phyloP scores from a whole-genome alignment of 1,140 invertebrate genomes.

The Drosophila yakuba region DNA sequence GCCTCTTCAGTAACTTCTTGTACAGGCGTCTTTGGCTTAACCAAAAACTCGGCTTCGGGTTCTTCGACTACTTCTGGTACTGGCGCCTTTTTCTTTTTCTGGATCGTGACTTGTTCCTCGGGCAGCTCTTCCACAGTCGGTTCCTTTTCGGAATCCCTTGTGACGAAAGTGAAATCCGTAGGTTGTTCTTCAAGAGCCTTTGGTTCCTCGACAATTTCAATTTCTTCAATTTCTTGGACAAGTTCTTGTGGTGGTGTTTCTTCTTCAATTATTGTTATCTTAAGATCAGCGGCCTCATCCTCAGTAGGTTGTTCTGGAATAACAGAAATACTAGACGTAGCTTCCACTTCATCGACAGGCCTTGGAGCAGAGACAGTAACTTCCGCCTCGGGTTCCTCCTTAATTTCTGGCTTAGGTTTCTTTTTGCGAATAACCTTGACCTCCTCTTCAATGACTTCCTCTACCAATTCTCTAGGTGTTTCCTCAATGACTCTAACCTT shows the following conservation, averaged over 20 bases:
- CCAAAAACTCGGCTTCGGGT: conserved; percentile 72
- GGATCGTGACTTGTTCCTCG: conserved; percentile 69
- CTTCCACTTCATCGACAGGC: conserved; percentile 67
- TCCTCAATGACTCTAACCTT: conserved; percentile 74
- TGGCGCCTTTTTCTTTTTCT: conserved; percentile 58
- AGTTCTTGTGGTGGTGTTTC: conserved; percentile 58
- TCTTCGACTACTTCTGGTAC: conserved; percentile 64
- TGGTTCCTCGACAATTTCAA: conserved; percentile 52
- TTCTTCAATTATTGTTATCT: conserved; percentile 70
- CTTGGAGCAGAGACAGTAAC: conserved; percentile 53
- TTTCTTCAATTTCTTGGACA: conserved; percentile 71
- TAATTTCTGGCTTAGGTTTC: conserved; percentile 63
- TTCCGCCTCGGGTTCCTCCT: conserved; percentile 65
- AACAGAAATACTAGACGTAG: conserved; percentile 53
- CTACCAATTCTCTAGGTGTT: conserved; percentile 62
- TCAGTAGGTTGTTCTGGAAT: conserved; percentile 74
- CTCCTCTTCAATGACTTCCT: conserved; percentile 66
- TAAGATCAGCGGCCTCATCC: conserved; percentile 73
- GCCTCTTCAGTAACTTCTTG: conserved; percentile 79
- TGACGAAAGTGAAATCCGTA: conserved; percentile 45
- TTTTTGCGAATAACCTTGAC: conserved; percentile 70
- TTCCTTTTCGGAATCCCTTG: conserved; percentile 64
- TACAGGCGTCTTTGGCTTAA: conserved; percentile 64
- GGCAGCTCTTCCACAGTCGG: conserved; percentile 64
- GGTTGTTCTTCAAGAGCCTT: conserved; percentile 47